phyloP scores from a whole-genome alignment of 92 coral and sea anemone genomes.

The Muricea muricata region DNA sequence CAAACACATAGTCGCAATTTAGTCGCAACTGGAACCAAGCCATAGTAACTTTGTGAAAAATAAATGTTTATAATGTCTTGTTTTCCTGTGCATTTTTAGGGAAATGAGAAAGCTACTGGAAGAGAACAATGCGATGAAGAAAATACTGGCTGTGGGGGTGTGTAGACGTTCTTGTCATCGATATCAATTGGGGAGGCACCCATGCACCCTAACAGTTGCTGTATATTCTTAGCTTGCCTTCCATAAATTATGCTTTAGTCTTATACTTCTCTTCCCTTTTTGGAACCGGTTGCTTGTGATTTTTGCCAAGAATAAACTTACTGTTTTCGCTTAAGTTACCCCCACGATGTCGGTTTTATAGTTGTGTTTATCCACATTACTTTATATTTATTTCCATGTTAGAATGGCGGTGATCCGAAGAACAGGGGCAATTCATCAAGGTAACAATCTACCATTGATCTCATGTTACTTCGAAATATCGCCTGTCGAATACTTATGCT shows the following conservation, averaged over 20 bases:
- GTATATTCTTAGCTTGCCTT: too few relatives aligned
- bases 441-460: background rate
- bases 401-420: constrained; percentile 42
- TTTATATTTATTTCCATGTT: background rate
- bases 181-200: too few relatives aligned
- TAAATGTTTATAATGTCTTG: too few relatives aligned
- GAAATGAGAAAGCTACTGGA: constrained; percentile 72
- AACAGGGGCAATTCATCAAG: constrained; percentile 24
- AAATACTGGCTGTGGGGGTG: constrained; percentile 38
- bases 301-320: too few relatives aligned
- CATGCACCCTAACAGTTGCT: too few relatives aligned
- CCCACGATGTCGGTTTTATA: background rate
- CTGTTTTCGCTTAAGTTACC: background rate
- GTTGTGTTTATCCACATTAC: too few relatives aligned
- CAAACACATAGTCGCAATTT: background rate
- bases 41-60: too few relatives aligned
- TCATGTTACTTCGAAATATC: background rate
- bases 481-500: too few relatives aligned
- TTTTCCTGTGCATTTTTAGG: constrained; percentile 35
- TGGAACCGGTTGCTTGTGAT: too few relatives aligned
- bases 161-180: background rate
- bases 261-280: too few relatives aligned
- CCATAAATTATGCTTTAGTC: too few relatives aligned
- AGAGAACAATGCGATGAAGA: constrained; percentile 69
- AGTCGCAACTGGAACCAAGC: too few relatives aligned